These are phyloP conservation scores for Sinocyclocheilus anshuiensis DNA, from an alignment of 2,113 vertebrate species.

Conservation along the genomic window DNA sequence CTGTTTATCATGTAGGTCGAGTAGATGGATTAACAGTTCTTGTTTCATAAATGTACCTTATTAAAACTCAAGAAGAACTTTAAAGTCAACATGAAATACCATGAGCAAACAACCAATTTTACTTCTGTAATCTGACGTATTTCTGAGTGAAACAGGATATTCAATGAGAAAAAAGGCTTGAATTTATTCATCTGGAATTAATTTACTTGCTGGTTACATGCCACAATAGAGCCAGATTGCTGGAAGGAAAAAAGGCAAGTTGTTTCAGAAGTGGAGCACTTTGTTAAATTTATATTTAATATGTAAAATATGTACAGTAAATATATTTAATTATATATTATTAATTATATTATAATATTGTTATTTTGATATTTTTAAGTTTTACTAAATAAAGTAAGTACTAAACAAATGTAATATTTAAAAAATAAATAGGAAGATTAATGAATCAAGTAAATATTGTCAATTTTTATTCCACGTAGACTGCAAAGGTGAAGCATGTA, in stretches of 20 bases:
- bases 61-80: neutral
- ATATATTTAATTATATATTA: neutral
- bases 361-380: neutral
- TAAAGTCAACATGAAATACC: conserved; percentile 6
- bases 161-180: conserved; percentile 13
- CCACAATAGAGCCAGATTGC: neutral
- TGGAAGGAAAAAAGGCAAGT: neutral
- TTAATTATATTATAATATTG: neutral
- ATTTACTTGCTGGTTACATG: neutral
- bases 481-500: neutral
- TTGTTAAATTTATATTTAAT: neutral
- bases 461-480: neutral
- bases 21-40: neutral
- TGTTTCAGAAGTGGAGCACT: neutral
- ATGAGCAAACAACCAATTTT: neutral
- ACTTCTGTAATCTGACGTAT: neutral
- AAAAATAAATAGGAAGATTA: neutral
- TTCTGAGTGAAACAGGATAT: conserved; percentile 2
- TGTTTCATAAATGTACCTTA: neutral
- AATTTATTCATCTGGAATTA: conserved; percentile 26
- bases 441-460: neutral
- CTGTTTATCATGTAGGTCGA: neutral
- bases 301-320: neutral
- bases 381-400: neutral
- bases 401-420: neutral